Base-by-base conservation (phyloP, 2,888 invertebrate genomes). In the Diploptera punctata region DNA sequence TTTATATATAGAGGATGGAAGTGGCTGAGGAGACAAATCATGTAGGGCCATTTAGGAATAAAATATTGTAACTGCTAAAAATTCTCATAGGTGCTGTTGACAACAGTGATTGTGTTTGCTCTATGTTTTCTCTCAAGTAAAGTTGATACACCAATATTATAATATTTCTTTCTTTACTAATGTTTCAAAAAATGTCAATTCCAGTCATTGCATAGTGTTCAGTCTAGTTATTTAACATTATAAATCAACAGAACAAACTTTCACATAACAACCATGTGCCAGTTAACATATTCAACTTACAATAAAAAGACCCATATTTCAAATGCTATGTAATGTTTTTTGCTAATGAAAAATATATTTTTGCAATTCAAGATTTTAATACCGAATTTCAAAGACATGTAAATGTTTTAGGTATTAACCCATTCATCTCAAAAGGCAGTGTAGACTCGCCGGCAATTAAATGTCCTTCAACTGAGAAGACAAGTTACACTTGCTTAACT, bases 31-130 rank as follows among this genome's bases (percentile, higher is more conserved):
- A 52, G 24, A 24, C 24, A 52, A 52, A 52, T 13, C 24, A n/a
- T n/a, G n/a, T n/a, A n/a, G n/a, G n/a, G n/a, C n/a, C n/a, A n/a
- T 1, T 21, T 24, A 9, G 52, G 47, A 29, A 47, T 18, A 67
- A 67, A 67, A 24, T 33, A 18, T 24, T 67, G 29, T 47, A 61
- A 19, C 44, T 26, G 16, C 60, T 60, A 68, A 47, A n/a, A 61
- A 33, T 38, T 49, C 67, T 61, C 72, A 52, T 68, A 61, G 70
- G 57, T 73, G 73, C 70, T 68, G 49, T 38, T 72, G 72, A 72
- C 65, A 73, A 73, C 73, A 73, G 72, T 61, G 33, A 72, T 31
- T 68, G 70, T 60, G 72, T 72, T 57, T 67, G 54, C 33, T 44
- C 65, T 65, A 43, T 49, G 47, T 24, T 68, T 47, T 31, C 26